A percentile compares a stretch with the other conserved stretches of the same genome.
phyloP scores from a whole-genome alignment of 2,113 vertebrate genomes.

The Irena cyanogastra region DNA sequence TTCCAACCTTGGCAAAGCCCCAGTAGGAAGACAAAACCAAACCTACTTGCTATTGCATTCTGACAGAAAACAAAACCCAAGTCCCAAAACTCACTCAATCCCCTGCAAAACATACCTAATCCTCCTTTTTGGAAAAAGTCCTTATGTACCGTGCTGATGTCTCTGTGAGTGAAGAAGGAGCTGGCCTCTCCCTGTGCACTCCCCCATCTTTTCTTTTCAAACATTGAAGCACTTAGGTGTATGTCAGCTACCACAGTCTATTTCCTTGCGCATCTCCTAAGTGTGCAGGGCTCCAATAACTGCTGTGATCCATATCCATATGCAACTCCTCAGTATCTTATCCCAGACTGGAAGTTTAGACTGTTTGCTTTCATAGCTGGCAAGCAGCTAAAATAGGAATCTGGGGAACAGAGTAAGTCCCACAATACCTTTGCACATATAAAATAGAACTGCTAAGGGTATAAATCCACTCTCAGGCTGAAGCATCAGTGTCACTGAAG shows the following conservation, averaged over 20 bases:
- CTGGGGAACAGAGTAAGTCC: not conserved
- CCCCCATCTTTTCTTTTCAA: not conserved
- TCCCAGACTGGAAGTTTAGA: not conserved
- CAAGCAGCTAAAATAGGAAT: not conserved
- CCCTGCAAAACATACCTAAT: not conserved
- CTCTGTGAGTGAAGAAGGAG: not conserved
- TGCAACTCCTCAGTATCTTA: not conserved
- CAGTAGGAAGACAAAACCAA: not conserved
- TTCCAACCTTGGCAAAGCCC: not conserved
- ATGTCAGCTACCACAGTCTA: not conserved
- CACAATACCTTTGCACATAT: not conserved
- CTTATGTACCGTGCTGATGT: not conserved
- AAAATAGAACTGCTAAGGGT: not conserved
- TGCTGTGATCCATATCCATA: not conserved
- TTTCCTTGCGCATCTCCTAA: not conserved
- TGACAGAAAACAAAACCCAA: not conserved
- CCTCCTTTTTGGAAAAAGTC: not conserved
- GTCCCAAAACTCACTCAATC: not conserved
- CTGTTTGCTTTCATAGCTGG: not conserved
- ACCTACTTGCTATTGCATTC: not conserved
- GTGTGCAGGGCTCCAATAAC: not conserved
- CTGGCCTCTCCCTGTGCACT: not conserved
- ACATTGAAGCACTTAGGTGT: not conserved
- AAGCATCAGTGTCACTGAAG: not conserved
- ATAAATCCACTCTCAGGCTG: not conserved